Conservation (phyloP, 2,888 invertebrate genomes). For the Sesia apiformis region DNA sequence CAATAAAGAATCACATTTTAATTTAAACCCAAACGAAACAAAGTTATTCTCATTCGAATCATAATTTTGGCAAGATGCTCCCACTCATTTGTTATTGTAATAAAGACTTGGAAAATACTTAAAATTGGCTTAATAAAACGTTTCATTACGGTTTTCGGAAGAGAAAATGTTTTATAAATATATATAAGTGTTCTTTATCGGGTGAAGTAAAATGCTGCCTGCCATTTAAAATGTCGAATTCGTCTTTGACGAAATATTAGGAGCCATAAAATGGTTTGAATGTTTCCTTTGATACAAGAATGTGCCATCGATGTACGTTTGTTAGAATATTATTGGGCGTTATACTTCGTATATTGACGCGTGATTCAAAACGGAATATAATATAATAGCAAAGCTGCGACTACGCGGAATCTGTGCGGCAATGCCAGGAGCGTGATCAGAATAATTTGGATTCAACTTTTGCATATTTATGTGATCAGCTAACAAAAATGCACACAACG, state of each 20-base stretch:
- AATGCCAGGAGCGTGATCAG: conserved; percentile 7
- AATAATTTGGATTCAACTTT: conserved; percentile 9
- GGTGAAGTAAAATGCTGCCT: too few relatives aligned
- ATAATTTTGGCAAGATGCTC: conserved; percentile 1
- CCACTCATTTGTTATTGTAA: conserved; percentile 5
- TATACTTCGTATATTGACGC: conserved; percentile 3
- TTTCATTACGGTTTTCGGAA: neutral
- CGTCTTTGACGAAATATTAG: neutral
- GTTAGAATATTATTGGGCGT: conserved; percentile 1
- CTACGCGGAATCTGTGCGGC: conserved; percentile 5
- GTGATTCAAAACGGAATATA: conserved; percentile 5
- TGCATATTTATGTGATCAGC: conserved; percentile 40
- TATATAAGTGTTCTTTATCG: too few relatives aligned
- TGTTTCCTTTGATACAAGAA: neutral
- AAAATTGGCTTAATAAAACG: neutral
- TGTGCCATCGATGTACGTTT: neutral
- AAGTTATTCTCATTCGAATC: neutral
- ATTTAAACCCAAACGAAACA: neutral
- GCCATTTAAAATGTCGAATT: too few relatives aligned
- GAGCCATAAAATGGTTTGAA: neutral
- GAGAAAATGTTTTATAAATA: too few relatives aligned
- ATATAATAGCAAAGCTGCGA: conserved; percentile 5
- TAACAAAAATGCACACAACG: conserved; percentile 33
- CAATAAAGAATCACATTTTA: neutral
- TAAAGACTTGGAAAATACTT: conserved; percentile 1